Base-by-base conservation (phyloP, 2,888 invertebrate genomes). In the Polietes domitor region DNA sequence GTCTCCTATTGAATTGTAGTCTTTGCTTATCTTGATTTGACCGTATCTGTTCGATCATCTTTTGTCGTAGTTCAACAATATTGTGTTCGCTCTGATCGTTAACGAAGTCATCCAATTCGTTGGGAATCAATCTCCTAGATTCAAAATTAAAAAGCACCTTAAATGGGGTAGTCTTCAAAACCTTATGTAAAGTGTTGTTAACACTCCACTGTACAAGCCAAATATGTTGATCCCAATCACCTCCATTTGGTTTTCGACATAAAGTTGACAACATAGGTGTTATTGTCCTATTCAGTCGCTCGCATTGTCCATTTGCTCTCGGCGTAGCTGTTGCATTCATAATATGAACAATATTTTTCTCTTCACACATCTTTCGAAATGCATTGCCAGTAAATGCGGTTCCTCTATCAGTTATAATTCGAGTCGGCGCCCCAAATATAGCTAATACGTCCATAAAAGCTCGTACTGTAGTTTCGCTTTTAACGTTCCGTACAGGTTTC, bases 371-470 rank as follows among this genome's bases (percentile, higher is more conserved):
- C 21, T 75, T 63, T 0, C 9, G 21, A 28, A 75, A 76, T 6
- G 65, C 50, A 1, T 1, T 21, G 53, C 47, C 75, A 58, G 65
- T 65, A 24, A 76, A 76, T 6, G 75, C 50, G 17, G 75, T 76
- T 2, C 75, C 65, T 53, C 75, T 53, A 50, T 76, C 75, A 28
- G 65, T 28, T 3, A 76, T 75, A 15, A 73, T 24, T 55, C 75
- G 17, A 10, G 28, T 75, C 6, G 89, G 89, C 21, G 84, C 83
- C 1, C 91, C 89, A 84, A 89, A 90, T 12, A 87, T 77, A 15
- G 82, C 77, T 47, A 89, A 83, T 9, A 91, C 82, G 58, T 89
- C 86, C 47, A 87, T 50, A 9, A 91, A 71, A 6, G 86, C 84
- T 76, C 80, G 86, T 17, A 91, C 85, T 0, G 89, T 89, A 3